A percentile compares a stretch with the other conserved stretches of the same genome.
Evolutionary conservation across 2,113 vertebrate genomes (phyloP).

Genomic region (Rhea americana): DNA sequence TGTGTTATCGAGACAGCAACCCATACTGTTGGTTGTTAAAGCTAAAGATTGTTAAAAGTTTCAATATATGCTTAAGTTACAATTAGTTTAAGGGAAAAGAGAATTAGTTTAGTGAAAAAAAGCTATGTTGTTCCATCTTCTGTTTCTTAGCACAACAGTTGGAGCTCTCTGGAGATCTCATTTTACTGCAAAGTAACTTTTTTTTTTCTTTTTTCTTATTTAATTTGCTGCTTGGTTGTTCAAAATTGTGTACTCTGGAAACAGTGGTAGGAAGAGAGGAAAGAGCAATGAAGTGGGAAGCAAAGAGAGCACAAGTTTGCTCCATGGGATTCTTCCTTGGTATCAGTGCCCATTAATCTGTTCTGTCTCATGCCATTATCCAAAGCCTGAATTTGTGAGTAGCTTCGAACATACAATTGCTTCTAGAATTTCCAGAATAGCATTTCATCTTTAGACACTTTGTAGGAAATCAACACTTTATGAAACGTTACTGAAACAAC

Average conservation of each 20-base stretch:
- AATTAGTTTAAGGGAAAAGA: not conserved
- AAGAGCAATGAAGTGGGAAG: not conserved
- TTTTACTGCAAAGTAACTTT: not conserved
- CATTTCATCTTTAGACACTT: not conserved
- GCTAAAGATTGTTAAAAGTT: not conserved
- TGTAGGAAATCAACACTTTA: not conserved
- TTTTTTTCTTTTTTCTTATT: not conserved
- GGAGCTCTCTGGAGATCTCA: not conserved
- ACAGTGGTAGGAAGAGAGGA: not conserved
- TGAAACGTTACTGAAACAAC: not conserved
- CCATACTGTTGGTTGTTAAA: not conserved
- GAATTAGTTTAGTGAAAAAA: not conserved
- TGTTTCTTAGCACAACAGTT: not conserved
- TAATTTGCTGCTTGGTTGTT: not conserved
- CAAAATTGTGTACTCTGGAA: rapidly evolving
- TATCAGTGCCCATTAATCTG: not conserved
- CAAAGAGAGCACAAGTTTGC: not conserved
- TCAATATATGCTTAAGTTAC: not conserved
- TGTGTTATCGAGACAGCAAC: not conserved
- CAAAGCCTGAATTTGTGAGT: not conserved
- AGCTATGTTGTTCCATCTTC: not conserved
- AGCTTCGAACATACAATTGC: not conserved
- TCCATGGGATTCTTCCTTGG: rapidly evolving
- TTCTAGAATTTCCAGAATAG: not conserved
- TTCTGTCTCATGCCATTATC: not conserved